Conservation (phyloP, 2,888 invertebrate species). For the Thera britannica region DNA sequence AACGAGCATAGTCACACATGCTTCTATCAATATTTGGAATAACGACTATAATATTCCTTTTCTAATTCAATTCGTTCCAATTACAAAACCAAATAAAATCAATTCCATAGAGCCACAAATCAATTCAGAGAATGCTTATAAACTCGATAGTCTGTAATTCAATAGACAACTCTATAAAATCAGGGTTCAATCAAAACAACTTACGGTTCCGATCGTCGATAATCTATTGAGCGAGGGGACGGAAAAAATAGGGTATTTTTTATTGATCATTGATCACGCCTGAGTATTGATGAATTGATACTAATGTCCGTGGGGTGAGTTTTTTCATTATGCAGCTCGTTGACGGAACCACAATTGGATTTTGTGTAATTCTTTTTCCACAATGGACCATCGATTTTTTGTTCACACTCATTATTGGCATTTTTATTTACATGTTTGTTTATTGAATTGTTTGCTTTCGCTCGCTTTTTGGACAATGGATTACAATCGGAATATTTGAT, state of each 20-base stretch:
- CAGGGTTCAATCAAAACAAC: constrained; percentile 51
- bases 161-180: constrained; percentile 71
- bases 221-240: constrained; percentile 65
- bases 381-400: constrained; percentile 60
- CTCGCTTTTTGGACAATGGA: constrained; percentile 44
- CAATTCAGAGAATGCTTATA: constrained; percentile 50
- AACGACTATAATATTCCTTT: neutral
- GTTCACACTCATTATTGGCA: constrained; percentile 66
- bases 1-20: neutral
- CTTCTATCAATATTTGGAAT: neutral
- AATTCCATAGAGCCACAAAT: constrained; percentile 51
- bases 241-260: constrained; percentile 63
- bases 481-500: constrained; percentile 41
- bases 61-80: constrained; percentile 26
- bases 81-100: constrained; percentile 46
- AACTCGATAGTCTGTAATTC: constrained; percentile 64
- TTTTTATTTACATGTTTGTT: constrained; percentile 61
- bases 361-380: constrained; percentile 70
- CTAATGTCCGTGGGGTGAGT: constrained; percentile 75
- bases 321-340: constrained; percentile 72
- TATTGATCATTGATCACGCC: constrained; percentile 82
- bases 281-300: constrained; percentile 83
- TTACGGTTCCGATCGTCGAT: constrained; percentile 59
- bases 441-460: constrained; percentile 50
- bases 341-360: constrained; percentile 78